Conservation (phyloP, 37 sponge, comb jelly and placozoan genomes). For the Diacarnus erythraeanus region DNA sequence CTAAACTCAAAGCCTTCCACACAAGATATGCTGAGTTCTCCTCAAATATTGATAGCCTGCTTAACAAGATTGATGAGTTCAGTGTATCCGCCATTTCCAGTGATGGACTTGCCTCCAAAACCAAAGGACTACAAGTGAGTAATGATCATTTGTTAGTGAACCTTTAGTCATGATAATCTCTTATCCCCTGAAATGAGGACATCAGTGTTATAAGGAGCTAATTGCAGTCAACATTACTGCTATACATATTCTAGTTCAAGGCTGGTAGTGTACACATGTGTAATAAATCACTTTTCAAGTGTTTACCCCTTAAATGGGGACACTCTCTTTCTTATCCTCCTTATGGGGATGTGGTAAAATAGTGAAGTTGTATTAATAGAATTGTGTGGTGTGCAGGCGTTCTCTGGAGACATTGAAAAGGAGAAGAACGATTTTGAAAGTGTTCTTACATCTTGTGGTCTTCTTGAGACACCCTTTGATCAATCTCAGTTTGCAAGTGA, state of each 20-base stretch:
- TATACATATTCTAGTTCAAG: too few relatives aligned
- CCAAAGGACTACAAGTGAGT: slow-evolving; percentile 29
- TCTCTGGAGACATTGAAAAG: slow-evolving; percentile 22
- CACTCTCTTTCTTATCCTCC: neutral
- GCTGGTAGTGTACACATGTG: too few relatives aligned
- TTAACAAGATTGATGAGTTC: slow-evolving; percentile 8
- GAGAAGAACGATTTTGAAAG: slow-evolving; percentile 24
- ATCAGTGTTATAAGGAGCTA: neutral
- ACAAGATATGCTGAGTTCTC: neutral
- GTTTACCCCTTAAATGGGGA: neutral
- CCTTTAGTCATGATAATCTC: too few relatives aligned
- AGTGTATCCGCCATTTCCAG: slow-evolving; percentile 49
- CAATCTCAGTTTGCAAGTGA: slow-evolving; percentile 34
- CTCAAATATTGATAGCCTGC: slow-evolving; percentile 15
- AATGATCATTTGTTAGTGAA: too few relatives aligned
- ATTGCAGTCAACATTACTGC: too few relatives aligned
- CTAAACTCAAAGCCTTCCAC: slow-evolving; percentile 48
- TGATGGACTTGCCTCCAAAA: slow-evolving; percentile 37
- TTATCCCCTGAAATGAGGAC: too few relatives aligned
- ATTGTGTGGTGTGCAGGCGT: too few relatives aligned
- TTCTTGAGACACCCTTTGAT: slow-evolving; percentile 59
- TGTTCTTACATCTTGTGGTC: slow-evolving; percentile 20
- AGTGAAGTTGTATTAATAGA: slow-evolving; percentile 1
- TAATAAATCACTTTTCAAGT: neutral
- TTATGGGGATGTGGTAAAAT: neutral